Conservation (phyloP, 2,888 invertebrate species). For the Drosophila colorata region DNA sequence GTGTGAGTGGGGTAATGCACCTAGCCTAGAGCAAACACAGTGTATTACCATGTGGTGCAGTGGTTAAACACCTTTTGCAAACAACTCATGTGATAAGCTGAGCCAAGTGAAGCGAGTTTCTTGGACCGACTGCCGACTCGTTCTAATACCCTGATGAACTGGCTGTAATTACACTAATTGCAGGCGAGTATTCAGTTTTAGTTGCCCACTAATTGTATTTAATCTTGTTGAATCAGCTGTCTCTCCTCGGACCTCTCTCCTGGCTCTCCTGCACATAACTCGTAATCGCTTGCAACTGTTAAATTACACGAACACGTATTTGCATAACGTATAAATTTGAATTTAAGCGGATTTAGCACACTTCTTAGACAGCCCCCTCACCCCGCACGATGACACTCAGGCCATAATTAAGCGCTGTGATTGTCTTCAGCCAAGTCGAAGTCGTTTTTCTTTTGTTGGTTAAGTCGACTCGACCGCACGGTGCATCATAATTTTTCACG, state of each 20-base stretch:
- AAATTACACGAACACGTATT: constrained; percentile 28
- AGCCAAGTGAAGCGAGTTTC: not conserved
- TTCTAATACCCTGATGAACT: constrained; percentile 20
- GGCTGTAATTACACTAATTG: constrained; percentile 49
- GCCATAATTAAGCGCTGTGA: constrained; percentile 63
- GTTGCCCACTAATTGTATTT: constrained; percentile 46
- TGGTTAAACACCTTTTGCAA: constrained; percentile 7
- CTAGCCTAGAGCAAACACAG: constrained; percentile 1
- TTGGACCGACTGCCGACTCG: not conserved
- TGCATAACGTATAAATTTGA: constrained; percentile 57
- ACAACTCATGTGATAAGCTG: not conserved
- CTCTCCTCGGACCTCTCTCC: constrained; percentile 16
- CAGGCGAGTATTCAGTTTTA: constrained; percentile 28
- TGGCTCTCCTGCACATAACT: constrained; percentile 6
- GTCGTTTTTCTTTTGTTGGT: constrained; percentile 20
- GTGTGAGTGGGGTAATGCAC: not conserved
- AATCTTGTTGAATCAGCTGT: constrained; percentile 53
- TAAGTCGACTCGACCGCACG: constrained; percentile 7
- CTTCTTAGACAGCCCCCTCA: constrained; percentile 9
- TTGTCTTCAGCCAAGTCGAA: constrained; percentile 50
- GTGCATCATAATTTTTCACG: constrained; percentile 76
- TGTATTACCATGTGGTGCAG: constrained; percentile 7
- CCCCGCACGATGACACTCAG: constrained; percentile 31
- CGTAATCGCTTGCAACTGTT: constrained; percentile 27
- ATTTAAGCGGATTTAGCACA: constrained; percentile 59